These are phyloP conservation scores for Xylota segnis DNA, from an alignment of 2,888 invertebrate genomes.

Conservation along the genomic window DNA sequence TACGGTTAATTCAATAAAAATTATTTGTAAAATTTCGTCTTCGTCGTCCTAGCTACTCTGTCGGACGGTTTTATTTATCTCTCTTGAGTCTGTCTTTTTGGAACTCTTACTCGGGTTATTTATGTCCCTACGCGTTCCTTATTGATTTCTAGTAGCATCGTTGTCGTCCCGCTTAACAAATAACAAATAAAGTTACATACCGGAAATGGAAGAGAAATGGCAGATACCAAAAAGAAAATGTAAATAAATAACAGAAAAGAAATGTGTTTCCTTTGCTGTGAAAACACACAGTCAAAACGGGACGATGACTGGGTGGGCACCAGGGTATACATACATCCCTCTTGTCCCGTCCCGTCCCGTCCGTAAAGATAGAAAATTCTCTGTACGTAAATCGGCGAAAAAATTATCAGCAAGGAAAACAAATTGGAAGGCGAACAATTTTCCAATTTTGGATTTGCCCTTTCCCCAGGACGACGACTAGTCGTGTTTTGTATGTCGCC, in stretches of 20 bases:
- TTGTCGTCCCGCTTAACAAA: constrained; percentile 44
- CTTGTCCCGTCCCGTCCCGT: no score
- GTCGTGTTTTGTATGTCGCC: constrained; percentile 63
- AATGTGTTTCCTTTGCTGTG: constrained; percentile 26
- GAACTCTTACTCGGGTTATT: constrained; percentile 51
- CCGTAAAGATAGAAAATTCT: constrained; percentile 32
- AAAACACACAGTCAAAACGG: neutral
- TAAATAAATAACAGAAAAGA: constrained; percentile 52
- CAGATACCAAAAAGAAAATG: constrained; percentile 35
- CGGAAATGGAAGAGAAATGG: constrained; percentile 37
- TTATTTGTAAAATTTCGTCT: constrained; percentile 42
- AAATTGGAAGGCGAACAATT: constrained; percentile 71
- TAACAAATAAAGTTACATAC: constrained; percentile 40
- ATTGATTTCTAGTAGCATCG: constrained; percentile 63
- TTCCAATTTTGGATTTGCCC: constrained; percentile 63
- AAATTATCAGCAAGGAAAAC: constrained; percentile 69
- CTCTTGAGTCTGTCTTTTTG: constrained; percentile 25
- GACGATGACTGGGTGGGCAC: neutral
- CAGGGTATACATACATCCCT: neutral
- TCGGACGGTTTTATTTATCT: constrained; percentile 56
- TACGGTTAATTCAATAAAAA: constrained; percentile 71
- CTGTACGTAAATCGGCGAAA: constrained; percentile 57
- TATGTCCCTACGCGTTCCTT: constrained; percentile 55
- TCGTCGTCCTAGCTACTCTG: neutral
- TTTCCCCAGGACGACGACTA: no score